Conservation (phyloP, 2,797 vertebrate genomes). For the Stomatorhinus walkeri region DNA sequence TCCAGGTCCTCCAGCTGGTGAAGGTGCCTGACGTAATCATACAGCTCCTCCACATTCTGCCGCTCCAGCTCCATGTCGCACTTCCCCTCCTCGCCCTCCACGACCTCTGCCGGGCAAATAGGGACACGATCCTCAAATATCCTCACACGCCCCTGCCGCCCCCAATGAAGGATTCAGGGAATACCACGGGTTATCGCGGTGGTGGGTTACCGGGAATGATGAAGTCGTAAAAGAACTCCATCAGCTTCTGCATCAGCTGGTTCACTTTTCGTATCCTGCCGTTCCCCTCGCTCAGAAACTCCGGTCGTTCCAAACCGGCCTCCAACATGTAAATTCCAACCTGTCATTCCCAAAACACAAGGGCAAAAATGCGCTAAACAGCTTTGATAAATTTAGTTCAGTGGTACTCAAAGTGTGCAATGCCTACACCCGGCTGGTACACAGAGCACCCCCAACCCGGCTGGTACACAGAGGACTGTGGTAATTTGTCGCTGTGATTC, state of each 20-base stretch:
- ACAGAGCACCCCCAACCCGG: background rate
- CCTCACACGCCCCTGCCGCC: background rate
- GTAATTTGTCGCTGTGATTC: background rate
- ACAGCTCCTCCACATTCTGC: constrained; percentile 92
- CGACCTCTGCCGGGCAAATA: constrained; percentile 59
- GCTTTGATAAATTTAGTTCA: background rate
- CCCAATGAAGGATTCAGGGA: background rate
- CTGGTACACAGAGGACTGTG: background rate
- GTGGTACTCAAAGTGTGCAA: background rate
- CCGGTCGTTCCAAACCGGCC: constrained; percentile 74
- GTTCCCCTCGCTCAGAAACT: constrained; percentile 83
- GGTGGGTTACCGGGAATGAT: constrained; percentile 76
- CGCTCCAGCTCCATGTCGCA: constrained; percentile 84
- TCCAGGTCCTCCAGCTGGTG: constrained; percentile 52
- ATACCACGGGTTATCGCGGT: background rate
- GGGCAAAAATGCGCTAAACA: background rate
- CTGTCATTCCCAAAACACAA: constrained; percentile 50
- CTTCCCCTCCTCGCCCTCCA: constrained; percentile 81
- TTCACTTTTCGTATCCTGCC: constrained; percentile 84
- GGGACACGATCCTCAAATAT: background rate
- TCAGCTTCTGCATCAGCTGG: constrained; percentile 84
- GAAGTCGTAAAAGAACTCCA: constrained; percentile 85
- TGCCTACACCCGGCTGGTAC: too few species aligned
- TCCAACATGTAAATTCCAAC: constrained; percentile 86
- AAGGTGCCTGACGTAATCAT: constrained; percentile 76